A percentile compares a stretch with the other conserved stretches of the same genome.
Conservation (phyloP, 53 echinoderm and acorn worm species). For the Temnopleurus reevesii region DNA sequence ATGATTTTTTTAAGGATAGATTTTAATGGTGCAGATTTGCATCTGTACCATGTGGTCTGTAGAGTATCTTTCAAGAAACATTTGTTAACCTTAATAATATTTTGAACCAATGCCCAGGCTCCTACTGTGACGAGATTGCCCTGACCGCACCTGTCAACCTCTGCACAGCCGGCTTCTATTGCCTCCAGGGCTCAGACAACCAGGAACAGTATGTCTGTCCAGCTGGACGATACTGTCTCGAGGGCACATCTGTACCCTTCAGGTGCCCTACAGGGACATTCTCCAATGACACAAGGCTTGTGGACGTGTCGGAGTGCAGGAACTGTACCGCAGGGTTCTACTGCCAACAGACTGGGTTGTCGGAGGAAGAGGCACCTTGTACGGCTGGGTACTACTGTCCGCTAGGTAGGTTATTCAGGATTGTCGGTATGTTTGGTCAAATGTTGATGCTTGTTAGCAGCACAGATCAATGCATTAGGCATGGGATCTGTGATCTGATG, state of each 20-base stretch:
- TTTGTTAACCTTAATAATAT: too few species aligned
- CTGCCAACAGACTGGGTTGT: constrained; percentile 85
- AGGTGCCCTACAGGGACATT: constrained; percentile 85
- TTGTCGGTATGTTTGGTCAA: too few species aligned
- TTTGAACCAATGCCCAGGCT: constrained; percentile 59
- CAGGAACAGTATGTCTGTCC: constrained; percentile 84
- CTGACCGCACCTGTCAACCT: constrained; percentile 71
- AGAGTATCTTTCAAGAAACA: too few species aligned
- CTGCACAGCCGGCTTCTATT: constrained; percentile 88
- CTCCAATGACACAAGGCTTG: constrained; percentile 85
- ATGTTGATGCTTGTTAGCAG: too few species aligned
- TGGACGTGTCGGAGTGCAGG: constrained; percentile 68
- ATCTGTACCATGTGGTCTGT: too few species aligned
- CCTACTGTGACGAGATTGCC: constrained; percentile 77
- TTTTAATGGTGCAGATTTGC: too few species aligned
- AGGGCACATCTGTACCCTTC: constrained; percentile 75
- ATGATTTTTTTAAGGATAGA: too few species aligned
- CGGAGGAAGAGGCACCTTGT: constrained; percentile 75
- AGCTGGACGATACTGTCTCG: constrained; percentile 79
- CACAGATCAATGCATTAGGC: too few species aligned
- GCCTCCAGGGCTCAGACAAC: constrained; percentile 78
- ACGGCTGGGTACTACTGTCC: constrained; percentile 90
- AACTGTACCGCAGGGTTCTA: constrained; percentile 91
- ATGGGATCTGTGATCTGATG: too few species aligned
- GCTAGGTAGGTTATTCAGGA: constrained; percentile 79